These are phyloP conservation scores for Xiphorhynchus erythropygius DNA, from an alignment of 2,797 vertebrate species.

Conservation along the genomic window DNA sequence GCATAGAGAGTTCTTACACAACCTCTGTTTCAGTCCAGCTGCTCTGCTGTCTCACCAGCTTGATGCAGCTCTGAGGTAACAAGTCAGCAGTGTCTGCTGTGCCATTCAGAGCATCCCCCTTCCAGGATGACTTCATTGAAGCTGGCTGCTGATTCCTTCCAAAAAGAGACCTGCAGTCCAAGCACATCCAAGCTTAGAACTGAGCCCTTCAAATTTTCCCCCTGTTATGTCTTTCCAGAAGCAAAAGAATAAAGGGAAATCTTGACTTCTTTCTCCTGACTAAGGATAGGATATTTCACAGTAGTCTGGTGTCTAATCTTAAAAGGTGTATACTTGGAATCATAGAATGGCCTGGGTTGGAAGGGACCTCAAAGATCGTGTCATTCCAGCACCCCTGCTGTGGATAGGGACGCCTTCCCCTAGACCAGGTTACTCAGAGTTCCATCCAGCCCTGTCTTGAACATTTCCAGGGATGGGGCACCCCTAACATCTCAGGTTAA, in stretches of 20 bases:
- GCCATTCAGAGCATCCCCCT: not conserved
- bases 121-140: rapidly evolving
- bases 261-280: not conserved
- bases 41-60: not conserved
- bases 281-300: not conserved
- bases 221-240: not conserved
- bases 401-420: not conserved
- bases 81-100: not conserved
- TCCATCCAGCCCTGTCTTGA: not conserved
- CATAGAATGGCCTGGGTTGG: not conserved
- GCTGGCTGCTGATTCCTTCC: not conserved
- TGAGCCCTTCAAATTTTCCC: not conserved
- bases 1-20: not conserved
- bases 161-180: not conserved
- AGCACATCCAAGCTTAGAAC: not conserved
- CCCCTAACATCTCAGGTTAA: not conserved
- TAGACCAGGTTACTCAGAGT: not conserved
- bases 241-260: not conserved
- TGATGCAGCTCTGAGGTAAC: not conserved
- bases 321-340: not conserved
- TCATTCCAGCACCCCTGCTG: not conserved
- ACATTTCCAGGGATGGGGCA: not conserved
- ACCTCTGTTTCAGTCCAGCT: not conserved
- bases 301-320: not conserved
- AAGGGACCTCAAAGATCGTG: not conserved